phyloP scores from a whole-genome alignment of 2,888 invertebrate species.

The Brenthis hecate region DNA sequence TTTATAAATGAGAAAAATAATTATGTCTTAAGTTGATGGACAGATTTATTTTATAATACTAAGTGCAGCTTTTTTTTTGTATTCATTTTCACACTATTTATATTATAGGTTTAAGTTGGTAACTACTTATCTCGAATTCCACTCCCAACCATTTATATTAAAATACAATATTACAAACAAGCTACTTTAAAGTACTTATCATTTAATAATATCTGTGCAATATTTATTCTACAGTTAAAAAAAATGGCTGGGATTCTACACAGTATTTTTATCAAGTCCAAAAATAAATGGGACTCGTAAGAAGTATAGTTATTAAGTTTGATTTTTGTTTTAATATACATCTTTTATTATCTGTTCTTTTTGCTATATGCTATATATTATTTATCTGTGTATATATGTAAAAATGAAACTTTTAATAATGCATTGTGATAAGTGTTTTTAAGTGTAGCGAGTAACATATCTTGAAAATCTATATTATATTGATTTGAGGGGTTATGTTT shows the following conservation, averaged over 20 bases:
- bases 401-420: conserved; percentile 24
- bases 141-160: conserved; percentile 21
- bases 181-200: conserved; percentile 12
- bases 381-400: conserved; percentile 36
- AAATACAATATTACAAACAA: not conserved
- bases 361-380: conserved; percentile 3
- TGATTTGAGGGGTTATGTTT: conserved; percentile 11
- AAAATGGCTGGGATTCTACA: conserved; percentile 25
- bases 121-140: conserved; percentile 35
- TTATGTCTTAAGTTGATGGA: not conserved
- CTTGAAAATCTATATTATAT: conserved; percentile 26
- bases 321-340: conserved; percentile 5
- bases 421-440: conserved; percentile 50
- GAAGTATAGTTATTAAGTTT: not conserved
- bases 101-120: conserved; percentile 13
- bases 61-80: not conserved
- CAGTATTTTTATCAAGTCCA: conserved; percentile 30
- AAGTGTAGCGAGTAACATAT: conserved; percentile 31
- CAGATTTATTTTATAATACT: not conserved
- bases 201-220: conserved; percentile 8
- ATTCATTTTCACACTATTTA: conserved; percentile 15
- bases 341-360: conserved; percentile 12
- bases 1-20: too few species aligned
- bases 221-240: conserved; percentile 1
- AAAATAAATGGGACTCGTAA: conserved; percentile 19